These are phyloP conservation scores for Parasteatoda lunata DNA, from an alignment of 2,888 invertebrate genomes.

Conservation along the genomic window DNA sequence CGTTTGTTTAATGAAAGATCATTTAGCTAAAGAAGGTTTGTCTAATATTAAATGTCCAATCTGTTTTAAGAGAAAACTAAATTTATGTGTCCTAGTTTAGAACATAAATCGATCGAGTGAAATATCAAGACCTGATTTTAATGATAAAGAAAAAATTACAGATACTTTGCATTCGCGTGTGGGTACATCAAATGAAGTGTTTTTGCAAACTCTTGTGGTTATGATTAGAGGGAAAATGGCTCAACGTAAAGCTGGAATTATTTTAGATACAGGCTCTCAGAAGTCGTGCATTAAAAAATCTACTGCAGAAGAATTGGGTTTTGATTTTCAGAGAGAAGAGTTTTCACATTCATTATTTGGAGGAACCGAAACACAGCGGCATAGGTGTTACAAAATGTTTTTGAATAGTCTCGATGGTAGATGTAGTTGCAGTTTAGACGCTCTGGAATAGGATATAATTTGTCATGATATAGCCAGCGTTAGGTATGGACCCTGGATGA, in stretches of 20 bases:
- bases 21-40: neutral
- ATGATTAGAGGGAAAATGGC: neutral
- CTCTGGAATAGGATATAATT: neutral
- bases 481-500: constrained; percentile 11
- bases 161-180: neutral
- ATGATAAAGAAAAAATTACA: neutral
- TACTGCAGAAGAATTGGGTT: constrained; percentile 13
- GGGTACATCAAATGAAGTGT: neutral
- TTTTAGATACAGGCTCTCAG: constrained; percentile 17
- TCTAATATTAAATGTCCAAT: neutral
- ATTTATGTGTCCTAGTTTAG: neutral
- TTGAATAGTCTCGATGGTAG: neutral
- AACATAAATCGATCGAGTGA: neutral
- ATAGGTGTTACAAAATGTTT: constrained; percentile 26
- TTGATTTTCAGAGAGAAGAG: constrained; percentile 17
- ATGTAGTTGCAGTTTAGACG: neutral
- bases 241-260: neutral
- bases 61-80: neutral
- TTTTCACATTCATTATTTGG: constrained; percentile 15
- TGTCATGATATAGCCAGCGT: constrained; percentile 5
- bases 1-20: neutral
- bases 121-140: neutral
- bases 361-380: constrained; percentile 4
- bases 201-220: neutral
- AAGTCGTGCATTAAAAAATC: constrained; percentile 1